Evolutionary conservation across 2,797 vertebrate species (phyloP), one percentile per base, ranked within the genome.

Genomic region (Sitta carolinensis): DNA sequence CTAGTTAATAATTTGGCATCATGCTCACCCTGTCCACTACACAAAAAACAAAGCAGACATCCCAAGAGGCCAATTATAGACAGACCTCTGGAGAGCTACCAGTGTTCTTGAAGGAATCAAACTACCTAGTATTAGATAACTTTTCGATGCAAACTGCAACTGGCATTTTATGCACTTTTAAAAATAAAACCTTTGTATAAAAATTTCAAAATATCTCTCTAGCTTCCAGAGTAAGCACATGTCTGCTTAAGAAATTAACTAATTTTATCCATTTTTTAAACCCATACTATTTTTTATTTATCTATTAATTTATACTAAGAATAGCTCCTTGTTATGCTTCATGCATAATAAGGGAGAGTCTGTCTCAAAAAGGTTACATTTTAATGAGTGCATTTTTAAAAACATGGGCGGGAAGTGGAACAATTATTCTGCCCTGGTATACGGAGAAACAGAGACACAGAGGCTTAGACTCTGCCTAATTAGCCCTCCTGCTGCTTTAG

Each of bases 301-400:
- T 80, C 77, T 48, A 77, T 77, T 90, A 86, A 78, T 84, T 94
- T 89, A 64, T 45, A 70, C 64, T 68, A 89, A 95, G 93, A 94
- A 85, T 89, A 94, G 26, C 17, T 72, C n/a, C 34, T 82, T 83
- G 57, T 87, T 78, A 87, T 76, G 23, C 23, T 83, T 68, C 91
- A 78, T 50, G 74, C 79, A 78, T 93, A 97, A 95, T 72, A 89
- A 93, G 89, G 51, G 30, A 74, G 36, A 81, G 29, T 74, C 77
- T 87, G 73, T 91, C 69, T 94, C 87, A 84, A 95, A 95, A 95
- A 95, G 89, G 78, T 97, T 94, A 92, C 87, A 75, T 73, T 95
- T 93, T 95, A 96, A 95, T 88, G 76, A 93, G 80, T 50, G 83
- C 48, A 58, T 89, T 84, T 87, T 83, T 62, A 62, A 92, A 96